Evolutionary conservation across 2,888 invertebrate species (phyloP), one percentile per base, ranked within the genome.

Genomic region (Glomeris marginata): DNA sequence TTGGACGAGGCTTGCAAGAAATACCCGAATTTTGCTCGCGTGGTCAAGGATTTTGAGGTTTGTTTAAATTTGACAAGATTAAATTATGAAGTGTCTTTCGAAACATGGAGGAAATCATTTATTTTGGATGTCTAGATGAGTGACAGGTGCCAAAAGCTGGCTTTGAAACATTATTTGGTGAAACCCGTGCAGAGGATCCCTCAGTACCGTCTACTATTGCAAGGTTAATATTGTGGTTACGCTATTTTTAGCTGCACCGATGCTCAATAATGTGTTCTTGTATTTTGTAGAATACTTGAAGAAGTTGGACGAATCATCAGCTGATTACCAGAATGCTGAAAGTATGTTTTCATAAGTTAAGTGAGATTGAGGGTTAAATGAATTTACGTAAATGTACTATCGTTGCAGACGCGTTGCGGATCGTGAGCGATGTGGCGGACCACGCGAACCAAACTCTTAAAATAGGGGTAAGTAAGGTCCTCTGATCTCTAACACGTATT

Each of bases 171-270:
- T 66, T 77, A 75, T 58, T 77, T 79, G 77, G 64, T 78, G 52
- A 78, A 77, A 63, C 78, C 78, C 0, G 74, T 79, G 50, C 78
- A 79, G 61, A 66, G 78, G 60, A 73, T 79, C 54, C 77, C 77
- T n/a, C 76, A 78, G 60, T 78, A 78, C 62, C 70, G 74, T 56
- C 64, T 78, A 2, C 64, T 78, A 8, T 64, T 78, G 16, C 73
- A 75, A 62, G 49, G 52, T 52, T 34, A 28, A 28, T 28, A 28
- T 28, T 8, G 28, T 8, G 4, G 8, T 5, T 28, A 28, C 28
- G 8, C 28, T 3, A 28, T 28, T 28, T 28, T 28, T 28, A 3
- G 28, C 28, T 28, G 28, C 4, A 28, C 8, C 28, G 28, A n/a
- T n/a, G 28, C 28, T 5, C 8, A 28, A 8, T 6, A 37, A 6